Conservation (phyloP, 2,113 vertebrate genomes). For the Lota lota region DNA sequence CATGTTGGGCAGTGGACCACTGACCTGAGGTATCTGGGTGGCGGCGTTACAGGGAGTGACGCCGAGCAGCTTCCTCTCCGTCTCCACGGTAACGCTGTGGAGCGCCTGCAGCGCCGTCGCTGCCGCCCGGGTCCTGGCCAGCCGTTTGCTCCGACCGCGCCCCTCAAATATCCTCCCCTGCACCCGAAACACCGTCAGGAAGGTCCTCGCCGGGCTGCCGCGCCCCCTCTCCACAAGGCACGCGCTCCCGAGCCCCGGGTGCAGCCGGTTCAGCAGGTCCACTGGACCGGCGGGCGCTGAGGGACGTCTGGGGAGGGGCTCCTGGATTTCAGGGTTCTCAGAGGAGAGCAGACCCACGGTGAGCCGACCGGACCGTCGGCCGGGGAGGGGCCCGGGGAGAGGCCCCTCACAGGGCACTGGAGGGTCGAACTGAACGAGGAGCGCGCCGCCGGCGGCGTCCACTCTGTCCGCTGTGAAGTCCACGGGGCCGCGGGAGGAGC, state of each 20-base stretch:
- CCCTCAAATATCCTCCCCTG: slow-evolving; percentile 90
- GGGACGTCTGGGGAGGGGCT: no score
- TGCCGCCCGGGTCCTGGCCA: slow-evolving; percentile 87
- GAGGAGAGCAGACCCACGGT: slow-evolving; percentile 26
- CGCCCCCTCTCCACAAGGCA: slow-evolving; percentile 83
- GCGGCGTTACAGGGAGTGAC: slow-evolving; percentile 19
- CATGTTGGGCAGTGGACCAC: neutral
- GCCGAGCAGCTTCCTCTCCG: slow-evolving; percentile 24
- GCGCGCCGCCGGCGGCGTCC: slow-evolving; percentile 78
- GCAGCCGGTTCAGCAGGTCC: slow-evolving; percentile 83
- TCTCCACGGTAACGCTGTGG: slow-evolving; percentile 71
- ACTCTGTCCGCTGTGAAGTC: slow-evolving; percentile 90
- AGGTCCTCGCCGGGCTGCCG: slow-evolving; percentile 75
- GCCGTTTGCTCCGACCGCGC: slow-evolving; percentile 87
- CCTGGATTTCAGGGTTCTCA: no score
- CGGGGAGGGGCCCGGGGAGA: slow-evolving; percentile 30
- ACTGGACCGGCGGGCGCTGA: slow-evolving; percentile 59
- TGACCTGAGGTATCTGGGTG: slow-evolving; percentile 59
- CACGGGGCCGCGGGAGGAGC: slow-evolving; percentile 61
- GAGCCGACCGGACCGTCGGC: slow-evolving; percentile 39
- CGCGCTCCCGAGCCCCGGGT: slow-evolving; percentile 85
- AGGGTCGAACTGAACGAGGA: slow-evolving; percentile 85
- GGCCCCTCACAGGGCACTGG: slow-evolving; percentile 56
- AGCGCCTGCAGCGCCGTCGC: slow-evolving; percentile 83
- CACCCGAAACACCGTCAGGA: slow-evolving; percentile 86